Base-by-base conservation (phyloP, 2,113 vertebrate species). In the Meles meles region DNA sequence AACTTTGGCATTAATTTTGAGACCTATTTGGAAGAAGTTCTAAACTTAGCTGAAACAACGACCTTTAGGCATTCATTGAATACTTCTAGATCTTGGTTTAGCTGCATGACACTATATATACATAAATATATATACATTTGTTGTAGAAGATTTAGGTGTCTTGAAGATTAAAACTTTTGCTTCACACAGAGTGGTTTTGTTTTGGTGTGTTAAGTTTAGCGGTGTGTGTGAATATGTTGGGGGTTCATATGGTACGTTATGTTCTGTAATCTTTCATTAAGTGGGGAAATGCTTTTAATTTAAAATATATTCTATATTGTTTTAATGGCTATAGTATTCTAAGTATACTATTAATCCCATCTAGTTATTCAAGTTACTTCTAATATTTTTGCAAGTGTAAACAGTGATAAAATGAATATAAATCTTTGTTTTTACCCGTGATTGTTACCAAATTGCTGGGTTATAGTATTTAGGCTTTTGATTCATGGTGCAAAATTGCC, bases 311-410 rank as follows among this genome's bases (percentile, higher is more conserved):
- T 89, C 39, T 59, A 63, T 9, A 77, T 80, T 39, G 29, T 81
- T 96, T 96, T 91, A 94, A 81, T 93, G 27, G n/a, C 59, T 88
- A 1, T 21, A 88, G 20, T 93, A 61, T 55, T 97, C 77, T 88
- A n/a, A 69, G 34, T 81, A 39, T 71, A 21, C 20, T 72, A 17
- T 79, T 93, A 76, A 69, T 34, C 34, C 39, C 37, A 63, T 37
- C 6, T 74, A 96, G 37, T 90, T 89, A 84, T 44, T 79, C 18
- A 76, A 1, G 52, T 85, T 90, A 83, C 72, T 84, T 31, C 42
- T 76, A 39, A 87, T 65, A 34, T 72, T 88, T 96, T 82, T 91
- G 5, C 61, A 92, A 86, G 20, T 86, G 37, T 67, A 84, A 72
- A 31, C 18, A 72, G 15, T 89, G 65, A 23, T 88, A 63, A 93